phyloP scores from a whole-genome alignment of 2,888 invertebrate species.

The Polydrusus cervinus region DNA sequence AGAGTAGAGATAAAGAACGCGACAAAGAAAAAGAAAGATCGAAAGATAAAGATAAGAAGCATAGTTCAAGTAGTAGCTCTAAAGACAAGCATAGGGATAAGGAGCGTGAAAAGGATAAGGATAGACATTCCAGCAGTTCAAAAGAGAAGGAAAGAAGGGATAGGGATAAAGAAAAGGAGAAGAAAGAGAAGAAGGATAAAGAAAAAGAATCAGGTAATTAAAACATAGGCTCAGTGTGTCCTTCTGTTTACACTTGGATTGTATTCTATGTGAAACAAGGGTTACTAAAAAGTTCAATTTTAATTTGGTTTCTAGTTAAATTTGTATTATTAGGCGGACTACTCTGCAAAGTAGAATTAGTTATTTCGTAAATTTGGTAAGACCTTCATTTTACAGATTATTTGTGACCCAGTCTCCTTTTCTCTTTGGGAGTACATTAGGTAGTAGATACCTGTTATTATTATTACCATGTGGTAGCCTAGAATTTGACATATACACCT shows the following conservation, averaged over 20 bases:
- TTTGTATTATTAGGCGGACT: too few relatives aligned
- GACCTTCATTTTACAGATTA: neutral
- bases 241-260: neutral
- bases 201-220: conserved; percentile 59
- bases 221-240: too few relatives aligned
- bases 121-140: conserved; percentile 66
- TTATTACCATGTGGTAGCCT: too few relatives aligned
- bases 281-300: too few relatives aligned
- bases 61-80: conserved; percentile 61
- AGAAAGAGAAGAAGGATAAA: conserved; percentile 57
- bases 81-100: conserved; percentile 68
- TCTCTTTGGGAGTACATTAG: too few relatives aligned
- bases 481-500: too few relatives aligned
- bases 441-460: neutral
- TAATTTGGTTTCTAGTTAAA: too few relatives aligned
- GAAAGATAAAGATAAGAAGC: conserved; percentile 68
- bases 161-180: conserved; percentile 64
- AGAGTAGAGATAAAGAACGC: conserved; percentile 62
- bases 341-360: too few relatives aligned
- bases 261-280: too few relatives aligned
- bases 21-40: conserved; percentile 67
- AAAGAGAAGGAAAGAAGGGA: conserved; percentile 76
- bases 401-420: too few relatives aligned
- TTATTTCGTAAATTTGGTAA: too few relatives aligned
- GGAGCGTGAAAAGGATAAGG: conserved; percentile 55